Evolutionary conservation across 1,140 invertebrate genomes (phyloP).

Genomic region (Brachionus rotundiformis): DNA sequence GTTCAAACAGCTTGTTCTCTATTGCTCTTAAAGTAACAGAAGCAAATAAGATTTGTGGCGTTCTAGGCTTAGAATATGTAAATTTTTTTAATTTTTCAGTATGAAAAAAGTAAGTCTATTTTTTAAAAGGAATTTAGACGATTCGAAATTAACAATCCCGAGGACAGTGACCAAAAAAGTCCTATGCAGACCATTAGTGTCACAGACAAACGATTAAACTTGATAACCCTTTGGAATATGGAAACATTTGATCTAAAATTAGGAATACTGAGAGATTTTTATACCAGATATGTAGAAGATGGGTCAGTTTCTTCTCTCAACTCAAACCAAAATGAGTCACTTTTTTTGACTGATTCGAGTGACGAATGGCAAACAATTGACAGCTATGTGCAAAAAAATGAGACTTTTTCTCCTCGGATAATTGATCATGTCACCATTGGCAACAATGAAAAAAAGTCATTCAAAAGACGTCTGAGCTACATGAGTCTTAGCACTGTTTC

Average conservation of each 20-base stretch:
- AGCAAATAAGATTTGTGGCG: conserved; percentile 42
- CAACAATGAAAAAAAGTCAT: conserved; percentile 3
- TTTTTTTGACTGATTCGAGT: conserved; percentile 20
- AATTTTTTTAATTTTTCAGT: background rate
- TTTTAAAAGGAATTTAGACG: conserved; percentile 35
- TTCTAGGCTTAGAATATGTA: conserved; percentile 28
- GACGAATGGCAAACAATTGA: conserved; percentile 38
- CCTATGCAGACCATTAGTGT: conserved; percentile 27
- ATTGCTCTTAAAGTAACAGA: conserved; percentile 22
- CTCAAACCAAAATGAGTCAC: conserved; percentile 21
- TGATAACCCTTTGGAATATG: conserved; percentile 31
- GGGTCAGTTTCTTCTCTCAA: conserved; percentile 5
- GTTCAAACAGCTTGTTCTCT: conserved; percentile 44
- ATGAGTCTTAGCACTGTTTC: background rate
- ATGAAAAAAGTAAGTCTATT: background rate
- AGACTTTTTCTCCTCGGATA: conserved; percentile 21
- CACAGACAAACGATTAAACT: conserved; percentile 12
- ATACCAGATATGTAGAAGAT: conserved; percentile 10
- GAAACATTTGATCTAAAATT: conserved; percentile 33
- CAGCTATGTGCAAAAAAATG: conserved; percentile 26
- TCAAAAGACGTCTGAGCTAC: background rate
- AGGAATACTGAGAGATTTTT: conserved; percentile 2
- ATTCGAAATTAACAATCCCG: background rate
- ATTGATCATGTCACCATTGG: conserved; percentile 1
- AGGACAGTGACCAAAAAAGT: background rate